Evolutionary conservation across 2,888 invertebrate species (phyloP).

Genomic region (Acheta domesticus): DNA sequence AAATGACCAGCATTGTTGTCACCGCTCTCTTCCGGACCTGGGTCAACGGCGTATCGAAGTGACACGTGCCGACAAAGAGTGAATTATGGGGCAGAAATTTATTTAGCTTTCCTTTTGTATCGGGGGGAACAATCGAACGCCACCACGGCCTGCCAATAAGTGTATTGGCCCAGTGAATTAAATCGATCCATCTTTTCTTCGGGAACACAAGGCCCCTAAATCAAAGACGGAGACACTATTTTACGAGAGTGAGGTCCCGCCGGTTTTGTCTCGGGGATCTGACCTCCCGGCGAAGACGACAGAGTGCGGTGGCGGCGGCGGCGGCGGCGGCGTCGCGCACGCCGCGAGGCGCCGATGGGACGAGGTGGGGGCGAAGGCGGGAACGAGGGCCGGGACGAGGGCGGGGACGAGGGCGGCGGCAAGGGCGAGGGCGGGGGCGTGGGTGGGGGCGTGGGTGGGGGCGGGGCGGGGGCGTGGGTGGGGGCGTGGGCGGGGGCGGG

Average conservation of each 20-base stretch:
- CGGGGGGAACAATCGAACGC: not conserved
- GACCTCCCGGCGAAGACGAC: too few species aligned
- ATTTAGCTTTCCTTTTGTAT: not conserved
- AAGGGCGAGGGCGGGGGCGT: not conserved
- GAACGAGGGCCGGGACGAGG: too few species aligned
- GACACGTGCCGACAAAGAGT: not conserved
- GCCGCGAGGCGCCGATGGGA: not conserved
- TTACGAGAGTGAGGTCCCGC: not conserved
- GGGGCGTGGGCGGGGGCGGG: not conserved
- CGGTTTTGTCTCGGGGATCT: not conserved
- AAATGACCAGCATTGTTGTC: too few species aligned
- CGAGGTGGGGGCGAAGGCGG: too few species aligned
- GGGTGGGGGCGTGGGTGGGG: not conserved
- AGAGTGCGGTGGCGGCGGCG: too few species aligned
- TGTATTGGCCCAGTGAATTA: conserved; percentile 20
- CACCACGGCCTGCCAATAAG: not conserved
- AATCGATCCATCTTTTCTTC: not conserved
- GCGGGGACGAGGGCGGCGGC: not conserved
- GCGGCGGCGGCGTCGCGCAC: too few species aligned
- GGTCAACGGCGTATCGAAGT: too few species aligned
- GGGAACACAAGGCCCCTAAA: not conserved
- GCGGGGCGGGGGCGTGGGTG: too few species aligned
- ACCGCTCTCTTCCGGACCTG: too few species aligned
- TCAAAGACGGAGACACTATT: conserved; percentile 2
- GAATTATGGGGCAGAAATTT: not conserved